Conservation (phyloP, 1,140 invertebrate species). For the Chlorops oryzae region DNA sequence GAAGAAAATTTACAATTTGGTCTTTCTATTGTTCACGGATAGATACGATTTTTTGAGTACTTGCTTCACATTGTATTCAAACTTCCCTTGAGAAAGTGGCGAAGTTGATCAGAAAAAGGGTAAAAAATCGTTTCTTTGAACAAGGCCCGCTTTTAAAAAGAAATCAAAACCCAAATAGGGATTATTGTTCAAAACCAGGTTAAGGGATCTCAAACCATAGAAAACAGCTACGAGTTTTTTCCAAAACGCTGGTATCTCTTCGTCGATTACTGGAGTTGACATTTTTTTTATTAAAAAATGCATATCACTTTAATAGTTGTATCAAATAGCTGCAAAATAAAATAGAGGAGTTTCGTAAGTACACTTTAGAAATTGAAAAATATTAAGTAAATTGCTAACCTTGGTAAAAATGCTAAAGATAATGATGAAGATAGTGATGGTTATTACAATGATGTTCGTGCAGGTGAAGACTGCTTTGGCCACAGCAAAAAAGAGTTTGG, state of each 20-base stretch:
- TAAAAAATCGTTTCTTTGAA: neutral
- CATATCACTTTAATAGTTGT: neutral
- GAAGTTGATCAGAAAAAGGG: neutral
- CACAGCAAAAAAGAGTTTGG: no score
- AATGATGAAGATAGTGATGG: no score
- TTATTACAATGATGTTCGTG: no score
- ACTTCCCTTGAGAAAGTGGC: neutral
- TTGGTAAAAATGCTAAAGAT: no score
- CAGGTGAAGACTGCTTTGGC: no score
- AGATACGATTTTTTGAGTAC: neutral
- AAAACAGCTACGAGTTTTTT: neutral
- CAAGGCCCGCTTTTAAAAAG: neutral
- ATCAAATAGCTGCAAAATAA: no score
- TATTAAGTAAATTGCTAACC: no score
- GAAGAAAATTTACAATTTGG: slow-evolving; percentile 5
- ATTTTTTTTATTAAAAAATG: slow-evolving; percentile 1
- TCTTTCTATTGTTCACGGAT: neutral
- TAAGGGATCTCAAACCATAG: slow-evolving; percentile 1
- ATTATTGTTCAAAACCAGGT: neutral
- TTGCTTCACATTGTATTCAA: no score
- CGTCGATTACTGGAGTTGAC: neutral
- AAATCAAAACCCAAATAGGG: neutral
- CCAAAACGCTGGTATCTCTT: neutral
- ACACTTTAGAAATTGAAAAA: no score
- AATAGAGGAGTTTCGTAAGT: no score